Conservation (phyloP, 2,888 invertebrate genomes). For the Leptura quadrifasciata region DNA sequence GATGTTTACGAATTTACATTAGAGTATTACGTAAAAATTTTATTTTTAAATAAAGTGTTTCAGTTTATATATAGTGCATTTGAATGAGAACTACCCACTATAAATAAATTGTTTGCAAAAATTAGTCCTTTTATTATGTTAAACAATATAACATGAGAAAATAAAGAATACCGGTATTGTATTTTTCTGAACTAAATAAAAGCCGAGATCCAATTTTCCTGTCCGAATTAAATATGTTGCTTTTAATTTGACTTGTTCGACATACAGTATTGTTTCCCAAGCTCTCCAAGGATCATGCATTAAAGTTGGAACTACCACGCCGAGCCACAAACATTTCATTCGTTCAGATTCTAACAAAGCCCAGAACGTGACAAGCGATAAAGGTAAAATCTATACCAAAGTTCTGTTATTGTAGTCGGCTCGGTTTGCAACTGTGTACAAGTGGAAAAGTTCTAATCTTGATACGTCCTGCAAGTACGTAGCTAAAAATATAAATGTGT, state of each 20-base stretch:
- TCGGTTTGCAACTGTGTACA: background rate
- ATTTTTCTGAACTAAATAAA: too few relatives aligned
- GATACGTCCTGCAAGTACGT: background rate
- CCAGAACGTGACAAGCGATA: slow-evolving; percentile 8
- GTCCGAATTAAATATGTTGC: background rate
- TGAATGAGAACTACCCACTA: too few relatives aligned
- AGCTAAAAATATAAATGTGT: too few relatives aligned
- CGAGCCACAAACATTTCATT: background rate
- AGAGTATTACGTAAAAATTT: too few relatives aligned
- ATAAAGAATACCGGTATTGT: too few relatives aligned
- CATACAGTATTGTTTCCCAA: background rate
- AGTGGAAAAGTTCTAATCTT: background rate
- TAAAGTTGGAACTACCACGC: background rate
- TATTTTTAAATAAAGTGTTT: too few relatives aligned
- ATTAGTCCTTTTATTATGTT: too few relatives aligned
- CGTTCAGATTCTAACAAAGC: background rate
- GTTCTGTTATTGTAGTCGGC: background rate
- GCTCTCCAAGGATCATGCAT: background rate
- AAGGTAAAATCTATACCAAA: background rate
- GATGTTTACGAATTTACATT: too few relatives aligned
- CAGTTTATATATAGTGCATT: too few relatives aligned
- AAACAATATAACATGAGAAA: too few relatives aligned
- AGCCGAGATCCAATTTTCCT: background rate
- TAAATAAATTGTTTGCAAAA: too few relatives aligned
- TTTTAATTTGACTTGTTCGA: background rate